A percentile compares a stretch with the other conserved stretches of the same genome.
These are phyloP conservation scores for Zaprionus bogoriensis DNA, from an alignment of 2,888 invertebrate species.

Conservation along the genomic window DNA sequence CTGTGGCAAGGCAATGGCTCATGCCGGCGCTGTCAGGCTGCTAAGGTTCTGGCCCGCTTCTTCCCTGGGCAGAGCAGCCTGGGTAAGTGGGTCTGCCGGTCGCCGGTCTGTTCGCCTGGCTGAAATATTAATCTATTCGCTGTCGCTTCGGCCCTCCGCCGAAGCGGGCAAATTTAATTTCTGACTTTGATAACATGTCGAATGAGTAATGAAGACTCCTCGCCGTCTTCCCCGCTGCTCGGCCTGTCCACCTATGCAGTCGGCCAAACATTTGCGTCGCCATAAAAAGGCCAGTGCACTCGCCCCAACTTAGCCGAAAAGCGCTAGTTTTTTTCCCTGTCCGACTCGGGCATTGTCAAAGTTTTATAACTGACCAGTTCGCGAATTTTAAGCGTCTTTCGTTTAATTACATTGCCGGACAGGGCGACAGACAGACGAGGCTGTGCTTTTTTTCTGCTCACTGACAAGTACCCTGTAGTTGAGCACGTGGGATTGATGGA, in stretches of 20 bases:
- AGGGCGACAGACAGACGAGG: background rate
- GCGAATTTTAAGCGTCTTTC: conserved; percentile 52
- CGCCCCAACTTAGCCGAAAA: background rate
- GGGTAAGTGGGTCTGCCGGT: too few relatives aligned
- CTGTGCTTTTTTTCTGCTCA: too few relatives aligned
- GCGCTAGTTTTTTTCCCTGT: background rate
- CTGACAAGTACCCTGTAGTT: background rate
- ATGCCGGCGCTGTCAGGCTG: conserved; percentile 4
- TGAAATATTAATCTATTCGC: conserved; percentile 28
- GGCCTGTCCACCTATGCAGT: background rate
- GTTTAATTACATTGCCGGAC: conserved; percentile 62
- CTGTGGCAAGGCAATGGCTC: conserved; percentile 53
- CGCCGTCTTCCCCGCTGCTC: background rate
- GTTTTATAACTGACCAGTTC: conserved; percentile 49
- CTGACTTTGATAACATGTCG: conserved; percentile 48
- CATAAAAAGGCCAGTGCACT: conserved; percentile 34
- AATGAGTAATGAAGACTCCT: conserved; percentile 42
- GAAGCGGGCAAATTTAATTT: conserved; percentile 48
- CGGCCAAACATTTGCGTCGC: conserved; percentile 28
- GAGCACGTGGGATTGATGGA: too few relatives aligned
- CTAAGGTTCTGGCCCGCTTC: background rate
- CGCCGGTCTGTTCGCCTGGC: background rate
- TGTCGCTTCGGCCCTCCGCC: background rate
- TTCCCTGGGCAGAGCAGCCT: background rate
- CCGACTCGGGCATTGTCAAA: conserved; percentile 45